These are phyloP conservation scores for Chelonoidis abingdonii DNA, from an alignment of 2,113 vertebrate genomes.

Conservation along the genomic window DNA sequence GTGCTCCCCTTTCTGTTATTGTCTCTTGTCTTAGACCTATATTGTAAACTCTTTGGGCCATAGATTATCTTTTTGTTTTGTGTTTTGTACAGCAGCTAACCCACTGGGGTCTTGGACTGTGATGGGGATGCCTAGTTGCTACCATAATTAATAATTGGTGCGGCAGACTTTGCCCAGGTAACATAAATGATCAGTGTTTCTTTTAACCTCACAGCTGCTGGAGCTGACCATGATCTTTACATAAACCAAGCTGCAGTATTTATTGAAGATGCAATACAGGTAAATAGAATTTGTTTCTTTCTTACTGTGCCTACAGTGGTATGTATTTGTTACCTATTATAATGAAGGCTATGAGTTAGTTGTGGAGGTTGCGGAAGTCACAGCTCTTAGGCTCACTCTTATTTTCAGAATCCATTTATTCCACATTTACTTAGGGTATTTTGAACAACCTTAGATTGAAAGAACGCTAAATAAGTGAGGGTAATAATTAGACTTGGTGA, in stretches of 20 bases:
- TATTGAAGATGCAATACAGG: conserved; percentile 95
- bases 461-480: neutral
- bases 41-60: fast-evolving
- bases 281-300: conserved; percentile 47
- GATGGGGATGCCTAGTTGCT: conserved; percentile 88
- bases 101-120: conserved; percentile 74
- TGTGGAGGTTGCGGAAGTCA: too few species aligned
- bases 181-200: neutral
- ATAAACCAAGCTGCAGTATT: conserved; percentile 92
- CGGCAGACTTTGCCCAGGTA: neutral
- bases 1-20: neutral
- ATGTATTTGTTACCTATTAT: neutral
- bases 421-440: neutral
- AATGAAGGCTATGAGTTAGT: too few species aligned
- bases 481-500: neutral
- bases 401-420: neutral
- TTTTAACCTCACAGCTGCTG: conserved; percentile 45
- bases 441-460: neutral
- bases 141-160: conserved; percentile 7
- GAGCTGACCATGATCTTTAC: conserved; percentile 73
- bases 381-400: neutral
- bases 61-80: conserved; percentile 76
- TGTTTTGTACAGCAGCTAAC: conserved; percentile 77
- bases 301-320: fast-evolving
- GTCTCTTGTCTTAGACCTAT: neutral